Evolutionary conservation across 2,888 invertebrate species (phyloP).

Genomic region (Latheticus oryzae): DNA sequence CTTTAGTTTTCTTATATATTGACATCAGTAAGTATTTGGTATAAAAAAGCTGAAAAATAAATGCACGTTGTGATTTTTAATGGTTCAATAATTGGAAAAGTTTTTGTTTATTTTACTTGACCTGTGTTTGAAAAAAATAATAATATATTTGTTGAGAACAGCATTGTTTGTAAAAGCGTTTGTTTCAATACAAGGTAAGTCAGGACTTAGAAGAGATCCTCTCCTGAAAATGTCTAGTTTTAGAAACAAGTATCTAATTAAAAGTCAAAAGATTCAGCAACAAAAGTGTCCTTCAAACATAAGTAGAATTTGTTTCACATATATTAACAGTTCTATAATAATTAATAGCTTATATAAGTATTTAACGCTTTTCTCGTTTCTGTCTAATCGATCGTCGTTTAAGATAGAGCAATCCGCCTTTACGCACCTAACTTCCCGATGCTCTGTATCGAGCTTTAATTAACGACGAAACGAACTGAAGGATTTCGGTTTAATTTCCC

Average conservation of each 20-base stretch:
- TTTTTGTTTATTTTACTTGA: not conserved
- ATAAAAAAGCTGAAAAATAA: no score
- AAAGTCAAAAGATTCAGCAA: conserved; percentile 55
- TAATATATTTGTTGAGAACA: no score
- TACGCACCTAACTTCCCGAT: not conserved
- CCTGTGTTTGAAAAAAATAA: no score
- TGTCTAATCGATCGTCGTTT: conserved; percentile 14
- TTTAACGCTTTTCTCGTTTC: conserved; percentile 48
- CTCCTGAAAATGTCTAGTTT: conserved; percentile 42
- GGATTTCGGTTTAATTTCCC: conserved; percentile 29
- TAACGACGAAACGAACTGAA: conserved; percentile 13
- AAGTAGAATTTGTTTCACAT: conserved; percentile 58
- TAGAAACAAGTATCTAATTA: conserved; percentile 58
- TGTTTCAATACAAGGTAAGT: no score
- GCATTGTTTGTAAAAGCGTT: no score
- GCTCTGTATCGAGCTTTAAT: conserved; percentile 20
- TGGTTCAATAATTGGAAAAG: no score
- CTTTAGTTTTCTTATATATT: no score
- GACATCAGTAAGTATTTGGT: no score
- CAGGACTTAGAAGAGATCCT: conserved; percentile 3
- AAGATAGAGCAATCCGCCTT: conserved; percentile 7
- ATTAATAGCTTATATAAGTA: conserved; percentile 60
- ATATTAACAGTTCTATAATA: conserved; percentile 54
- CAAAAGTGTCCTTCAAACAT: conserved; percentile 55
- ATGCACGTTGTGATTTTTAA: no score